Percentiles rank a stretch among this genome's conserved stretches.
phyloP scores from a whole-genome alignment of 2,888 invertebrate genomes.

The Teleiodes luculella region DNA sequence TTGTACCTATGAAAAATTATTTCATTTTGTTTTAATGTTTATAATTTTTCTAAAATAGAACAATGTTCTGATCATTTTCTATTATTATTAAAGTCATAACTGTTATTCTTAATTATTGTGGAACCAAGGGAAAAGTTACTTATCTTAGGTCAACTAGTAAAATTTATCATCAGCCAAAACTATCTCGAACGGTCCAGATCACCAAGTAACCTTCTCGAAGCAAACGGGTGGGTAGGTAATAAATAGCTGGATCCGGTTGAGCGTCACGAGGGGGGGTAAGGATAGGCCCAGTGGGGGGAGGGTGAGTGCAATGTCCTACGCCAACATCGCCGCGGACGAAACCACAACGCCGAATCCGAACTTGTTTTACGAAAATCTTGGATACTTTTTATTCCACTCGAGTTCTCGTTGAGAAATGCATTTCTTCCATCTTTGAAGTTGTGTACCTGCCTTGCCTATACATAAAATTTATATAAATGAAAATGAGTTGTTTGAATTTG shows the following conservation, averaged over 20 bases:
- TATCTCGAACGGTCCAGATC: background rate
- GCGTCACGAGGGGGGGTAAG: conserved; percentile 63
- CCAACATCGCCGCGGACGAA: conserved; percentile 54
- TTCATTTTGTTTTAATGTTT: background rate
- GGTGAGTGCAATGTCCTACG: conserved; percentile 78
- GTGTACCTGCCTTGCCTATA: no score
- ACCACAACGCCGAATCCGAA: conserved; percentile 39
- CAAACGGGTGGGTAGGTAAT: conserved; percentile 34
- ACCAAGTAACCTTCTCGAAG: conserved; percentile 19
- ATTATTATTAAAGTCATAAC: no score
- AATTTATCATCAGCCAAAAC: no score
- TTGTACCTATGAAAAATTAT: no score
- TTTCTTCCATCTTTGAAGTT: no score
- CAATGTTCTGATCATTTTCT: background rate
- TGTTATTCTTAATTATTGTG: no score
- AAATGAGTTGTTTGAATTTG: no score
- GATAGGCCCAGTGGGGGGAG: conserved; percentile 52
- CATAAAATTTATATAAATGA: no score
- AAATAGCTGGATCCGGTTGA: conserved; percentile 72
- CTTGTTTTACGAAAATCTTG: conserved; percentile 31
- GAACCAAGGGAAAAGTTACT: no score
- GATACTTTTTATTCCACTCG: no score
- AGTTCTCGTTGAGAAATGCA: no score
- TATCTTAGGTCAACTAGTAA: no score
- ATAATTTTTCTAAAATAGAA: background rate